Evolutionary conservation across 2,888 invertebrate species (phyloP), one percentile per base, ranked within the genome.

Genomic region (Eulithis prunata): DNA sequence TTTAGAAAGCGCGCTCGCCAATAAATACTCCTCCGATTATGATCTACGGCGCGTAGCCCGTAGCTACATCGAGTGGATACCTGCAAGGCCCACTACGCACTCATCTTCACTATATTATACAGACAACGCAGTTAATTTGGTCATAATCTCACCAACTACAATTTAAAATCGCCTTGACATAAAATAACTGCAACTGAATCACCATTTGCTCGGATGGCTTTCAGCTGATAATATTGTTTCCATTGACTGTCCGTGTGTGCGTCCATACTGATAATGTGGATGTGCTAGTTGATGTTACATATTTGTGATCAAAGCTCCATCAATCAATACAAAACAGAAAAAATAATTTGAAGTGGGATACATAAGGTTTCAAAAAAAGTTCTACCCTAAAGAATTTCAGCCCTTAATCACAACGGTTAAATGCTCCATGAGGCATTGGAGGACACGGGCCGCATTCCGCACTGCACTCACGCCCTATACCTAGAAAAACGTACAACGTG

Each of bases 41-140:
- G 91, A 92, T 92, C 93, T 93, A 91, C 91, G 90, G 83, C 86
- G 86, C 90, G 91, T 91, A 91, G 90, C 89, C 90, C 88, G 90
- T 89, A 90, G 91, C 89, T 81, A 86, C 84, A 78, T 79, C 56
- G 58, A 54, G 57, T 60, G 55, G 57, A 51, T 62, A 57, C 21
- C 36, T 13, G 47, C 51, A 28, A 57, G 38, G 45, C 57, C 32
- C 57, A 53, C 49, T 47, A 53, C 57, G 41, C 65, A 60, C 45
- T 38, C 52, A 59, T 52, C 28, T 38, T 45, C 36, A 36, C n/a
- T 32, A 45, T 14, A 21, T 52, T 52, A 8, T 46, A 32, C 43
- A 41, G 10, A 51, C 43, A 28, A 38, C 21, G 28, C 21, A 21
- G 21, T 21, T 21, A 21, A 21, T 21, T 21, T 21, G 21, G 21